Evolutionary conservation across 2,888 invertebrate species (phyloP), one percentile per base, ranked within the genome.

Genomic region (Rhaphigaster nebulosa): DNA sequence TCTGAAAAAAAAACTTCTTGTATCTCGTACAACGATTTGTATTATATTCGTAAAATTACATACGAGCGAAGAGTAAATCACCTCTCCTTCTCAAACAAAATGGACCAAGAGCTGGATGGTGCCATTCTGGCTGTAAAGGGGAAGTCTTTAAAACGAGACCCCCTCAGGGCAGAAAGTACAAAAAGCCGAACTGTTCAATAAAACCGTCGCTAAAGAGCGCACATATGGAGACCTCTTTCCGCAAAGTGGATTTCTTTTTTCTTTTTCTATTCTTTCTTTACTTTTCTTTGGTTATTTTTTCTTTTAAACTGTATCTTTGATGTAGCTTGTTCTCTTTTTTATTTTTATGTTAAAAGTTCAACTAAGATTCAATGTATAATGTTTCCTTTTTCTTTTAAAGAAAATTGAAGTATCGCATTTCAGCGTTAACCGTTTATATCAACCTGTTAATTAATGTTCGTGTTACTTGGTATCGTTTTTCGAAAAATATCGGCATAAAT

Each of bases 141-240:
- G 45, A 45, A 18, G n/a, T 84, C 84, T 84, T n/a, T 41, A 84
- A 26, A 84, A 45, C 84, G 84, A 84, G 84, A 45, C 45, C 13
- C 84, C 80, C 45, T n/a, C 1, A 26, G n/a, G 45, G 45, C 45
- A 45, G 8, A 26, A 45, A 50, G 12, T 45, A 84, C 84, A 84
- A 84, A 84, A 84, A 84, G n/a, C 45, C 45, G 45, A 84, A 84
- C 84, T 45, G 4, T 84, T 84, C 84, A 45, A 84, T 84, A 84
- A 84, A 45, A 84, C 45, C 15, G 84, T 45, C 45, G 84, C 84
- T 45, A 45, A 84, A 84, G 84, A 38, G 84, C 29, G 45, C 84
- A 45, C 45, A 84, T 84, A 84, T 84, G n/a, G 84, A 13, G n/a
- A 52, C 45, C n/a, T 23, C 45, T 84, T 84, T 45, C 84, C 45